Percentiles rank a stretch among this genome's conserved stretches.
Evolutionary conservation across 1,140 invertebrate species (phyloP).

Genomic region (Agrypnia vestita): DNA sequence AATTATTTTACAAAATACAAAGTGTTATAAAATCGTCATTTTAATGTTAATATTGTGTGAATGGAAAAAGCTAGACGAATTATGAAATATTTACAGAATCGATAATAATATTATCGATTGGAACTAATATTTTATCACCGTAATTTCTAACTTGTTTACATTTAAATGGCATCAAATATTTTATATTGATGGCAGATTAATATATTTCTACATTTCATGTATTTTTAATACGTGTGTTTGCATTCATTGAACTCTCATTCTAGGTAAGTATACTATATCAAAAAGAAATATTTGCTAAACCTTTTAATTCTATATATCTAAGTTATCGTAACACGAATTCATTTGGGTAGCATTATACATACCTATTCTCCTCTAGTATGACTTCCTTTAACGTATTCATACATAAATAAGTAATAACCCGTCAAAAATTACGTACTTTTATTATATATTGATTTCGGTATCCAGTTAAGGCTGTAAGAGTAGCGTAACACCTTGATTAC

Average conservation of each 20-base stretch:
- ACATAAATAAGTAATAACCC: too few relatives aligned
- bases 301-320: too few relatives aligned
- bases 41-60: background rate
- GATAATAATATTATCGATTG: slow-evolving; percentile 10
- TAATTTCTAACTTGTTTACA: slow-evolving; percentile 28
- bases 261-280: background rate
- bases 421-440: too few relatives aligned
- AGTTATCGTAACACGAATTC: too few relatives aligned
- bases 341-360: too few relatives aligned
- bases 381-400: too few relatives aligned
- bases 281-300: too few relatives aligned
- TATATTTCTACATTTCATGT: background rate
- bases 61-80: background rate
- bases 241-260: slow-evolving; percentile 18
- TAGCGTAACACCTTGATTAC: too few relatives aligned
- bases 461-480: too few relatives aligned
- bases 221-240: background rate
- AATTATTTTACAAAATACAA: background rate
- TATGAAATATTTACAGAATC: slow-evolving; percentile 4
- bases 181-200: background rate
- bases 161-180: background rate
- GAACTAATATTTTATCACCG: slow-evolving; percentile 19
- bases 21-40: background rate
- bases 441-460: too few relatives aligned
- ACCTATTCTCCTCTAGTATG: too few relatives aligned